Base-by-base conservation (phyloP, 2,797 vertebrate genomes). In the Syncerus caffer region DNA sequence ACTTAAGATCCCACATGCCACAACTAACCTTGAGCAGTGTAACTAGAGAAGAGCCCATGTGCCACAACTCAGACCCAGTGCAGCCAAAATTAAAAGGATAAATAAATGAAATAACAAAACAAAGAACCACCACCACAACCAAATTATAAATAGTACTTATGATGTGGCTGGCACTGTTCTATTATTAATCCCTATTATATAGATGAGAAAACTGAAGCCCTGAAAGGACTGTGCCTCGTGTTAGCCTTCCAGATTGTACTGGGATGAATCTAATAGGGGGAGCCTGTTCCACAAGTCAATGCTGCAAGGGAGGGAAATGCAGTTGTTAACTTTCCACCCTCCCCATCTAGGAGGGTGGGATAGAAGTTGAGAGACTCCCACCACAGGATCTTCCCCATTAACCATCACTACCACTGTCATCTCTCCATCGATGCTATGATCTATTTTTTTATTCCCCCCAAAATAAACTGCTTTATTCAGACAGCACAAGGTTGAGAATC, bases 381-480 rank as follows among this genome's bases (percentile, higher is more conserved):
- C 45, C 67, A 4, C 31, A 27, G 67, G 27, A 34, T 71, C 64
- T 29, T 9, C 85, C 25, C 10, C 6, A 31, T 19, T 31, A 15
- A 23, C 42, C 45, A 7, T 42, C 90, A 17, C 51, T 1, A 7
- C 34, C 10, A 2, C 80, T 3, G 88, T 85, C 90, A 58, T 82
- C 71, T 25, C 15, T 55, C 85, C 71, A 58, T 58, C 82, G 34
- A 11, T 5, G 21, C 16, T 34, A 9, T 29, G 51, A 76, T 55
- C 62, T 60, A n/a, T 85, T 80, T 47, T 38, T 45, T 31, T 16
- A 64, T 10, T 1, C 10, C 47, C 16, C 9, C 47, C 9, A 12
- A 95, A 93, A 97, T 92, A 91, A 91, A 90, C 62, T 53, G 64
- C 67, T 96, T 98, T 97, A 97, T 97, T 97, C 84, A 93, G 53